Evolutionary conservation across 2,113 vertebrate species (phyloP).

Genomic region (Syrmaticus mikado): DNA sequence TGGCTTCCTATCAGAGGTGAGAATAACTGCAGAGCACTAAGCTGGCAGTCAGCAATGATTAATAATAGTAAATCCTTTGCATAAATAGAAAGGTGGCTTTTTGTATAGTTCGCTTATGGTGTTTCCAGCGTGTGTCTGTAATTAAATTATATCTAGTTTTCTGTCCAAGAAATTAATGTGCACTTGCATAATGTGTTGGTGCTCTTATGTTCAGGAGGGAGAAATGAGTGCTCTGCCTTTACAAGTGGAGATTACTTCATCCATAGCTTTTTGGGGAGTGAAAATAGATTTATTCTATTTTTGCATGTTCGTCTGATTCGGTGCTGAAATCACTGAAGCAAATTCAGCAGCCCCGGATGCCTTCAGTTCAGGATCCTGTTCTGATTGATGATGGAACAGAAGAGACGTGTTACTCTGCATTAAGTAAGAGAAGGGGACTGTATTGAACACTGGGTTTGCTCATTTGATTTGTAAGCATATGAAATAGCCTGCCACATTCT

Average conservation of each 20-base stretch:
- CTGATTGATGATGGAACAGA: not conserved
- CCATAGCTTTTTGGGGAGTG: not conserved
- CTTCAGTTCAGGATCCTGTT: not conserved
- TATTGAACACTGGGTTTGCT: not conserved
- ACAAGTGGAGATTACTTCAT: not conserved
- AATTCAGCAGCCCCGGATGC: not conserved
- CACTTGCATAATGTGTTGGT: not conserved
- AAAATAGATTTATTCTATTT: not conserved
- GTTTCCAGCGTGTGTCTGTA: not conserved
- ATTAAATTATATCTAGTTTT: not conserved
- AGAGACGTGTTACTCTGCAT: not conserved
- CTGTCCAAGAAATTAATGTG: not conserved
- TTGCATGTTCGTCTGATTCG: not conserved
- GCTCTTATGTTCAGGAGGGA: not conserved
- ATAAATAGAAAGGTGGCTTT: not conserved
- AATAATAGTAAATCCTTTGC: not conserved
- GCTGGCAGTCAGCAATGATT: accelerated
- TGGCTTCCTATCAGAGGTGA: not conserved
- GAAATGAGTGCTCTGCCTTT: not conserved
- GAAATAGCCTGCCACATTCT: not conserved
- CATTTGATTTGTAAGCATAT: not conserved
- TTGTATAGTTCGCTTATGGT: not conserved
- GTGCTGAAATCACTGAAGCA: not conserved
- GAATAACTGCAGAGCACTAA: not conserved
- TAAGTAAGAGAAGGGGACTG: not conserved